Base-by-base conservation (phyloP, 2,888 invertebrate genomes). In the Marronus borbonicus region DNA sequence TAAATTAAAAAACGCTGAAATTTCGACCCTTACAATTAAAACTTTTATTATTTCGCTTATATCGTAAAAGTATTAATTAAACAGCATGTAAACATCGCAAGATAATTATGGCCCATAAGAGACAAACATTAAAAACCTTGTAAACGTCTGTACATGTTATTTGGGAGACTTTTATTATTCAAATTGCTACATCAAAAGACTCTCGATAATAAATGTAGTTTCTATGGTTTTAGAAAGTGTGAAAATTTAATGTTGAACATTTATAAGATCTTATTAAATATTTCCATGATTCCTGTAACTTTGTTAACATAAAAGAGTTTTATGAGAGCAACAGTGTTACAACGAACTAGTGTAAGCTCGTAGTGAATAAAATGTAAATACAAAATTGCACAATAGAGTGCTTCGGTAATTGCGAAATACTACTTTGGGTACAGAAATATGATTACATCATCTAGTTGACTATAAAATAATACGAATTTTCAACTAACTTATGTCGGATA, bases 1-100 rank as follows among this genome's bases (percentile, higher is more conserved):
- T 72, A 72, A 72, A 72, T 72, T 72, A 72, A 72, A 72, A 72
- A 72, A 60, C 60, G 72, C 24, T 72, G 49, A 72, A 72, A 60
- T 72, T 60, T 39, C 72, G 24, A 58, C 39, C 39, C 72, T 17
- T 44, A 60, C 72, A 72, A 72, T 72, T 72, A 72, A 72, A 60
- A 60, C 39, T 72, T 72, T 72, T 72, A 60, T 72, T 72, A 72
- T 72, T 72, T 60, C 20, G 72, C 44, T 72, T 60, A 58, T 36
- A 44, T 72, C 58, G 44, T 72, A 72, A 72, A 72, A 72, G 39
- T 72, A 72, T 72, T 72, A 72, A 72, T 72, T 72, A 72, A 72
- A 72, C 60, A 72, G 72, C 72, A 72, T 72, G 72, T 72, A 72
- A 72, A 72, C 72, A 72, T 58, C 72, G 72, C 60, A 36, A 72